These are phyloP conservation scores for Drosophila mayri DNA, from an alignment of 1,140 invertebrate species.

Conservation along the genomic window DNA sequence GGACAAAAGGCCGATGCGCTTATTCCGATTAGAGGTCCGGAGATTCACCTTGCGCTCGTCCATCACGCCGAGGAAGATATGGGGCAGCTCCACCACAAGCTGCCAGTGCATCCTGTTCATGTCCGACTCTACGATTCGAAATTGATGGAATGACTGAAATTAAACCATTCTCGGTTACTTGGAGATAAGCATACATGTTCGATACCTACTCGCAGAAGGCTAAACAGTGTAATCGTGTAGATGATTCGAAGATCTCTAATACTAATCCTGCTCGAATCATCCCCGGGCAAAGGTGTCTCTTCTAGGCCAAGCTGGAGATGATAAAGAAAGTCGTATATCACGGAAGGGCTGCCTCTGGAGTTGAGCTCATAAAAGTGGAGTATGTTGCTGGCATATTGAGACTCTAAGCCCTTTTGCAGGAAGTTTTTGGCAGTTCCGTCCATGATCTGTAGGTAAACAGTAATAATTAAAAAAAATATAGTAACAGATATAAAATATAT, in stretches of 20 bases:
- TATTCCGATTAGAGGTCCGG: not conserved
- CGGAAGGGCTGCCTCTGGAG: not conserved
- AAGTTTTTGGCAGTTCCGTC: not conserved
- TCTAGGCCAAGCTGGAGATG: conserved; percentile 3
- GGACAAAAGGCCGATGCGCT: conserved; percentile 12
- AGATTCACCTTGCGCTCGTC: not conserved
- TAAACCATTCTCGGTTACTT: not conserved
- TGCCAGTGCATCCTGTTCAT: conserved; percentile 32
- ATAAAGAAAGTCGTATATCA: not conserved
- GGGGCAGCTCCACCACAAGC: conserved; percentile 17
- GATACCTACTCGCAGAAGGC: conserved; percentile 31
- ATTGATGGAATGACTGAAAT: conserved; percentile 19
- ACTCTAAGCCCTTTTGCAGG: conserved; percentile 19
- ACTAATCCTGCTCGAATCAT: not conserved
- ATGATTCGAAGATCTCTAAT: conserved; percentile 13
- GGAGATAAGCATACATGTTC: too few relatives aligned
- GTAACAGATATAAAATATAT: too few relatives aligned
- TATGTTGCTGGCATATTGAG: not conserved
- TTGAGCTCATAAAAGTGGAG: conserved; percentile 1
- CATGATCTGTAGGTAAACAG: not conserved
- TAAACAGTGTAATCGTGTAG: conserved; percentile 28
- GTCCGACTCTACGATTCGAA: conserved; percentile 2
- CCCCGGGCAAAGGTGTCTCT: too few relatives aligned
- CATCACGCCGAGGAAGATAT: not conserved
- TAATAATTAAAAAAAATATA: too few relatives aligned